phyloP scores from a whole-genome alignment of 2,888 invertebrate species.

The Epirrita christyi region DNA sequence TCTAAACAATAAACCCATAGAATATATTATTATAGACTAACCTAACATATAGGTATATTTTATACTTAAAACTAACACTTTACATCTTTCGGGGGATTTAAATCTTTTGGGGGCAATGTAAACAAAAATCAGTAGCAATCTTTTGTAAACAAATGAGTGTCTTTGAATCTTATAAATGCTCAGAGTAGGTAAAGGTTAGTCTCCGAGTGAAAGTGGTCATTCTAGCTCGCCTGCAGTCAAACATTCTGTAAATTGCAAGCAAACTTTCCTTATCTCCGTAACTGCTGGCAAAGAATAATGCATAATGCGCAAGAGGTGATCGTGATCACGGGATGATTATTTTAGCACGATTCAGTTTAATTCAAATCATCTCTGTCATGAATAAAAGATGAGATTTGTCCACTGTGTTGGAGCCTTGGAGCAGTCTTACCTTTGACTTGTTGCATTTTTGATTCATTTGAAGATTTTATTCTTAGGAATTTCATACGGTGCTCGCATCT shows the following conservation, averaged over 20 bases:
- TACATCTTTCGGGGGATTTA: too few relatives aligned
- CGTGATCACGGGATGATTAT: slow-evolving; percentile 29
- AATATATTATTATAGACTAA: too few relatives aligned
- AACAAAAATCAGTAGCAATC: too few relatives aligned
- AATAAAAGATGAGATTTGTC: slow-evolving; percentile 15
- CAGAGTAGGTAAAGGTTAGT: slow-evolving; percentile 33
- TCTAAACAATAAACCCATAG: too few relatives aligned
- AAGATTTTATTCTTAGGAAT: not conserved
- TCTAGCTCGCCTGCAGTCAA: slow-evolving; percentile 30
- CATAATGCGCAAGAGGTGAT: slow-evolving; percentile 46
- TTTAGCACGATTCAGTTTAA: slow-evolving; percentile 39
- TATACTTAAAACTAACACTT: too few relatives aligned
- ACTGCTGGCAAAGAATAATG: slow-evolving; percentile 47
- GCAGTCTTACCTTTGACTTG: not conserved
- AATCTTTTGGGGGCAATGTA: too few relatives aligned
- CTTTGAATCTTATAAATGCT: too few relatives aligned
- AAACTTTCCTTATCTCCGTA: slow-evolving; percentile 65
- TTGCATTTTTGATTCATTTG: not conserved
- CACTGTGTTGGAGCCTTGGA: slow-evolving; percentile 1
- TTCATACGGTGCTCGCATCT: too few relatives aligned
- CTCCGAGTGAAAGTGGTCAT: slow-evolving; percentile 68
- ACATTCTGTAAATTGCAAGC: slow-evolving; percentile 49
- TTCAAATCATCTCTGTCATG: slow-evolving; percentile 23
- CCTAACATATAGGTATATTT: too few relatives aligned
- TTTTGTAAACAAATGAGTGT: too few relatives aligned